Evolutionary conservation across 2,113 vertebrate genomes (phyloP), one percentile per base, ranked within the genome.

Genomic region (Collichthys lucidus): DNA sequence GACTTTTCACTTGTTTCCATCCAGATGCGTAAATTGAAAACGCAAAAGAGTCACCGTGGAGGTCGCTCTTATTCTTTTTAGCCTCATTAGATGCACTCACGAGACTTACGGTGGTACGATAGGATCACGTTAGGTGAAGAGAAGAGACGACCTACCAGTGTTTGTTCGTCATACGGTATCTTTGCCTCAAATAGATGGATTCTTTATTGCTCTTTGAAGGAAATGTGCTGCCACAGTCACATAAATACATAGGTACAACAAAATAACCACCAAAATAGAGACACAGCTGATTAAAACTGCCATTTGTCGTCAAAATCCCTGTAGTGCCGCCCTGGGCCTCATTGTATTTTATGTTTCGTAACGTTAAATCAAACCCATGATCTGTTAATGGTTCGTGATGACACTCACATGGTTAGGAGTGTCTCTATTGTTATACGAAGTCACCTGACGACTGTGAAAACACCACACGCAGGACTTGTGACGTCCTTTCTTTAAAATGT

Each of bases 401-500:
- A 17, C 26, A 12, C 64, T 84, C 67, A 74, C 68, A 44, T 77
- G 68, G 77, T 49, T 5, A 64, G n/a, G 53, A 78, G 20, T 35
- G 7, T 44, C 62, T 80, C 31, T 20, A 52, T 84, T 80, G 71
- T 67, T 64, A 10, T 11, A 17, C 26, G 12, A 15, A 42, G 53
- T 86, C 80, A 75, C 62, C 64, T 83, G 80, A 88, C 26, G 50
- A 14, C 62, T 61, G 53, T 81, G 11, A 72, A 59, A 4, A 52
- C 69, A 74, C 40, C 67, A 57, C 55, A 11, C 59, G 49, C 55
- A 61, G 49, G 16, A 11, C 26, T 4, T n/a, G 53, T 61, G 29
- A 8, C 61, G 70, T 22, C 47, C 61, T 20, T 11, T 55, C 62
- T 46, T 80, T 70, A 67, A 74, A 10, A 74, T 79, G 76, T 40